phyloP scores from a whole-genome alignment of 2,888 invertebrate genomes.

The Eristalis pertinax region DNA sequence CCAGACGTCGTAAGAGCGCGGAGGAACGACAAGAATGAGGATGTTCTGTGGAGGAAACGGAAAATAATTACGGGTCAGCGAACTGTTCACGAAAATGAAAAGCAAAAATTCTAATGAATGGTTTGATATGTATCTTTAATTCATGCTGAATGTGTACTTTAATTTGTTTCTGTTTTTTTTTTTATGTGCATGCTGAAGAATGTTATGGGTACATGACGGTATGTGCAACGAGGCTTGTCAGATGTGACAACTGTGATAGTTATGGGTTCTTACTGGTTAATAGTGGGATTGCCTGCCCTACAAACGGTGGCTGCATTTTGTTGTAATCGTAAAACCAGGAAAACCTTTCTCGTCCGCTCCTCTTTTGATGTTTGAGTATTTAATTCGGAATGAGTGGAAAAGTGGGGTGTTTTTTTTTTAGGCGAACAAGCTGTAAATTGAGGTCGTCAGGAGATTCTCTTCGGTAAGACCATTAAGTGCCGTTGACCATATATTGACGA shows the following conservation, averaged over 20 bases:
- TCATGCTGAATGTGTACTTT: not conserved
- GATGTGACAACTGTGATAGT: not conserved
- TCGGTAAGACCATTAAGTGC: no score
- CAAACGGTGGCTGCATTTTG: not conserved
- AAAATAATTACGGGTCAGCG: not conserved
- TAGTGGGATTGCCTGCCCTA: not conserved
- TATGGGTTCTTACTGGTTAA: not conserved
- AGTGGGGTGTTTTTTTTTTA: no score
- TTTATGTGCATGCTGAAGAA: not conserved
- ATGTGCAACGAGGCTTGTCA: not conserved
- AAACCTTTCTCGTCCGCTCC: no score
- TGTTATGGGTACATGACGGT: not conserved
- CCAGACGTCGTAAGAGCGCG: not conserved
- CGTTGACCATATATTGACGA: no score
- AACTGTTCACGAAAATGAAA: not conserved
- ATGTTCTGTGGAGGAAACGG: slow-evolving; percentile 27
- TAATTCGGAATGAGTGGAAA: no score
- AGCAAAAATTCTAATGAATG: not conserved
- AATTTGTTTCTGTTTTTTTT: not conserved
- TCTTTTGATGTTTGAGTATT: no score
- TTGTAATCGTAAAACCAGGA: no score
- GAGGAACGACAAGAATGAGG: slow-evolving; percentile 5
- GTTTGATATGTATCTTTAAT: not conserved
- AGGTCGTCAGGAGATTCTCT: no score
- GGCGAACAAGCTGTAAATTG: no score